Evolutionary conservation across 2,797 vertebrate genomes (phyloP).

Genomic region (Threskiornis aethiopicus): DNA sequence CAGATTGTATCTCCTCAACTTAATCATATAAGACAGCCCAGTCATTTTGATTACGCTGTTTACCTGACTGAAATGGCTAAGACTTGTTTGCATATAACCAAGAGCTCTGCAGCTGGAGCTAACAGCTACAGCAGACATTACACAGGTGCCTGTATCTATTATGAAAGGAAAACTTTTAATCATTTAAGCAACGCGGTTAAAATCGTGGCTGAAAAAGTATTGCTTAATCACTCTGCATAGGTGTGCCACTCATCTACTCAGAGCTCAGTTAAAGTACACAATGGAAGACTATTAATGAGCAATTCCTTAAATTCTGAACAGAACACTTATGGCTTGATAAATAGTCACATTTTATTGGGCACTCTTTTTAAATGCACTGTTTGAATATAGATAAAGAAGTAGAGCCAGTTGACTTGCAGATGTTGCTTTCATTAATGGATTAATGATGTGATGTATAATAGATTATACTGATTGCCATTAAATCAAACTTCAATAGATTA

Average conservation of each 20-base stretch:
- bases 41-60: background rate
- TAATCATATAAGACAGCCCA: background rate
- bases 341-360: constrained; percentile 6
- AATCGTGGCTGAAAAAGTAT: background rate
- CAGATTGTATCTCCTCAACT: background rate
- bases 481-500: constrained; percentile 40
- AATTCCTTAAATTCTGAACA: background rate
- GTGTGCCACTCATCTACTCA: background rate
- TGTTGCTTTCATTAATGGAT: constrained; percentile 41
- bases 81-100: background rate
- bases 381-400: background rate
- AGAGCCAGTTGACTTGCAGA: background rate
- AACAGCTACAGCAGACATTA: background rate
- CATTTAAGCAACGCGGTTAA: background rate
- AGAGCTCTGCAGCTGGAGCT: background rate
- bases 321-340: constrained; percentile 1
- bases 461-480: constrained; percentile 3
- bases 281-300: background rate
- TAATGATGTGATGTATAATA: background rate
- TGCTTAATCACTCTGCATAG: background rate
- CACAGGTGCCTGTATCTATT: background rate
- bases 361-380: background rate
- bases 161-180: background rate
- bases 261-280: constrained; percentile 11
- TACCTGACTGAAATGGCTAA: background rate